Conservation (phyloP, 2,888 invertebrate species). For the Alloplasta piceator region DNA sequence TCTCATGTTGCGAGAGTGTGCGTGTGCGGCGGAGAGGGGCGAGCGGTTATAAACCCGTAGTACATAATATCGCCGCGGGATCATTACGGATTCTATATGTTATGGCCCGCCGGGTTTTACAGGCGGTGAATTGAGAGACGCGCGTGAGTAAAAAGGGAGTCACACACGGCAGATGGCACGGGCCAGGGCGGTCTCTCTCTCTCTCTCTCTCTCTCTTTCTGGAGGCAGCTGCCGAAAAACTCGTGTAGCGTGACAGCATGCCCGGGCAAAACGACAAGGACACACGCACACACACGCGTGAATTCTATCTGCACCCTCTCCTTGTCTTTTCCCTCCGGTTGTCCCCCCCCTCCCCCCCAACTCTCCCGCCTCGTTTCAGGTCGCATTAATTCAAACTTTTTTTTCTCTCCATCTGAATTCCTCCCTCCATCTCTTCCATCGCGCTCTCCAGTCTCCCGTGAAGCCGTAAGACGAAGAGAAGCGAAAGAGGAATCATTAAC, state of each 20-base stretch:
- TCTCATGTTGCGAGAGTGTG: background rate
- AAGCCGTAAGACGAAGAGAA: background rate
- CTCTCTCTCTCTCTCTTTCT: too few relatives aligned
- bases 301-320: constrained; percentile 69
- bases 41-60: background rate
- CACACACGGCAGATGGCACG: constrained; percentile 77
- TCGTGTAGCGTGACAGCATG: constrained; percentile 67
- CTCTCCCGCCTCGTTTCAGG: constrained; percentile 66
- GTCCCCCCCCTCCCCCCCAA: background rate
- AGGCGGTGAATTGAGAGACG: constrained; percentile 49
- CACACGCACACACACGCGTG: constrained; percentile 8
- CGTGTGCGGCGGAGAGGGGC: background rate
- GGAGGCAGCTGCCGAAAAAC: constrained; percentile 75
- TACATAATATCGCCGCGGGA: constrained; percentile 44
- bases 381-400: background rate
- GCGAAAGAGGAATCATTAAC: constrained; percentile 11
- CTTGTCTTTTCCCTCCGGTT: constrained; percentile 23
- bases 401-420: background rate
- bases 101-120: constrained; percentile 58
- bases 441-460: background rate
- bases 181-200: constrained; percentile 68
- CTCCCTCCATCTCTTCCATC: background rate
- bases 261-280: constrained; percentile 42
- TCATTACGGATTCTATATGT: constrained; percentile 62
- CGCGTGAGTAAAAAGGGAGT: constrained; percentile 68